These are phyloP conservation scores for Megaustenia siamemsis DNA, from an alignment of 2,888 invertebrate species.

Conservation along the genomic window DNA sequence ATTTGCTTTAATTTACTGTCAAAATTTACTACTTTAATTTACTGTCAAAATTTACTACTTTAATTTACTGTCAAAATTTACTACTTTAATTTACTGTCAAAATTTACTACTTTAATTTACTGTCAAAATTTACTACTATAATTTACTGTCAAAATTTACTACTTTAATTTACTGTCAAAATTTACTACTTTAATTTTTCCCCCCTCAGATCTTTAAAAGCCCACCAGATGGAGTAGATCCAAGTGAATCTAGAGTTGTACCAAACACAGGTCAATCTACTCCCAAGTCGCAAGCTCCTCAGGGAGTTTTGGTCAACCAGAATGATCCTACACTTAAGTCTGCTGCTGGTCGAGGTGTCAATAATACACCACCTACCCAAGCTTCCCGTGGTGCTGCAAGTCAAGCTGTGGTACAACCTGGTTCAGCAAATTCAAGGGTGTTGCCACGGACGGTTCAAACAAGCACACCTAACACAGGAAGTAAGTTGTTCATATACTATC, in stretches of 20 bases:
- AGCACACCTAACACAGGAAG: slow-evolving; percentile 68
- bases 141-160: too few relatives aligned
- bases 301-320: slow-evolving; percentile 52
- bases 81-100: too few relatives aligned
- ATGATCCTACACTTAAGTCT: slow-evolving; percentile 44
- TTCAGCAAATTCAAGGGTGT: slow-evolving; percentile 53
- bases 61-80: too few relatives aligned
- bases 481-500: too few relatives aligned
- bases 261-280: slow-evolving; percentile 57
- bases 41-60: too few relatives aligned
- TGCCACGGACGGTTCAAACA: slow-evolving; percentile 65
- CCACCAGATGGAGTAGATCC: slow-evolving; percentile 73
- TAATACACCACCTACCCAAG: slow-evolving; percentile 19
- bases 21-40: too few relatives aligned
- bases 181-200: too few relatives aligned
- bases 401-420: slow-evolving; percentile 62
- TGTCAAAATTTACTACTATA: too few relatives aligned
- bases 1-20: too few relatives aligned
- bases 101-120: too few relatives aligned
- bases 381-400: slow-evolving; percentile 62
- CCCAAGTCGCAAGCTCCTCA: slow-evolving; percentile 22
- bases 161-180: too few relatives aligned
- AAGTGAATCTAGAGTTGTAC: slow-evolving; percentile 55
- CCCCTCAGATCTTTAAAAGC: slow-evolving; percentile 72
- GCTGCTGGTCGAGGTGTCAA: slow-evolving; percentile 45